A percentile compares a stretch with the other conserved stretches of the same genome.
Evolutionary conservation across 92 coral and sea anemone genomes (phyloP).

Genomic region (Isaurus tuberculatus): DNA sequence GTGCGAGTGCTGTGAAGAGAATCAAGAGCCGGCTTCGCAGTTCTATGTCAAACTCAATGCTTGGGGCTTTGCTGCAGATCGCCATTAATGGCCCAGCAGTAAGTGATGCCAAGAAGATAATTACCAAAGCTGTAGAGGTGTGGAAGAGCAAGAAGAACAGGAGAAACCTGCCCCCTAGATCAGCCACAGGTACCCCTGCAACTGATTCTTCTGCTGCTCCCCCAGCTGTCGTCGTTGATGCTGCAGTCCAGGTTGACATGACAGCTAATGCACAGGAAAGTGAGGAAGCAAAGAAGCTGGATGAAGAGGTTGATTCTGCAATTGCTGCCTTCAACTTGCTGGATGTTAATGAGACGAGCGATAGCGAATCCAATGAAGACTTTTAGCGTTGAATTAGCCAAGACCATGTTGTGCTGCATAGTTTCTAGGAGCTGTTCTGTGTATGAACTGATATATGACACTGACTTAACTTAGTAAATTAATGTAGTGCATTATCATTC

Average conservation of each 20-base stretch:
- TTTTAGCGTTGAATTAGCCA: conserved; percentile 7
- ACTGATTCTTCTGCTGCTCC: conserved; percentile 26
- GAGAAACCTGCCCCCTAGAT: conserved; percentile 46
- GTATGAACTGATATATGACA: conserved; percentile 6
- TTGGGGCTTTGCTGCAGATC: conserved; percentile 52
- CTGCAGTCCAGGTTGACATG: conserved; percentile 45
- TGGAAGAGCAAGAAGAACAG: conserved; percentile 38
- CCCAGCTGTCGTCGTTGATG: conserved; percentile 46
- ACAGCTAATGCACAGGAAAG: conserved; percentile 33
- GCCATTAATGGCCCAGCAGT: conserved; percentile 52
- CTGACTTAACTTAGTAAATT: conserved; percentile 9
- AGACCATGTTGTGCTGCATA: conserved; percentile 12
- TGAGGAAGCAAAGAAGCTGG: conserved; percentile 45
- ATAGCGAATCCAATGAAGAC: conserved; percentile 8
- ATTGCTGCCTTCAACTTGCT: conserved; percentile 40
- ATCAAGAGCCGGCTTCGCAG: conserved; percentile 37
- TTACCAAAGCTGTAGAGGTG: conserved; percentile 50
- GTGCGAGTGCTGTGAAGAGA: conserved; percentile 46
- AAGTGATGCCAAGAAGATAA: conserved; percentile 46
- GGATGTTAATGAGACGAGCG: conserved; percentile 9
- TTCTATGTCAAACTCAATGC: conserved; percentile 46
- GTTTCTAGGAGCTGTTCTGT: conserved; percentile 12
- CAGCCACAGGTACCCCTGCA: conserved; percentile 30
- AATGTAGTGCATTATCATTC: conserved; percentile 9
- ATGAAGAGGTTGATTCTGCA: conserved; percentile 52